A percentile compares a stretch with the other conserved stretches of the same genome.
Conservation (phyloP, 2,797 vertebrate genomes). For the Phalanger gymnotis region DNA sequence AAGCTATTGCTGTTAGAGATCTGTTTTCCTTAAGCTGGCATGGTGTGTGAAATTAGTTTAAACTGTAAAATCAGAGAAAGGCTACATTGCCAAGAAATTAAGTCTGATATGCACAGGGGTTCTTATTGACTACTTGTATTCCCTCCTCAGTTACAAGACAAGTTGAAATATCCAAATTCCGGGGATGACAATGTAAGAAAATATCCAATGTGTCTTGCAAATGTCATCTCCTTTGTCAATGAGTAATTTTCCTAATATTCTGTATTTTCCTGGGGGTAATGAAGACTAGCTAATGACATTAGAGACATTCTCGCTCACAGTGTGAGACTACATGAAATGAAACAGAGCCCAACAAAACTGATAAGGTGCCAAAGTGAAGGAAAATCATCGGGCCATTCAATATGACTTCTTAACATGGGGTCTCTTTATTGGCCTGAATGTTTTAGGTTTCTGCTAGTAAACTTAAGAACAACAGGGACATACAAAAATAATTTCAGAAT, state of each 20-base stretch:
- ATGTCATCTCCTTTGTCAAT: slow-evolving; percentile 34
- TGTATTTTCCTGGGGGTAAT: slow-evolving; percentile 38
- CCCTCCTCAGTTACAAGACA: slow-evolving; percentile 37
- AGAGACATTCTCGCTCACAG: background rate
- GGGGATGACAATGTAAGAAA: background rate
- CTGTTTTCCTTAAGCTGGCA: background rate
- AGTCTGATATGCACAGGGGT: background rate
- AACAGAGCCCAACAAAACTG: slow-evolving; percentile 3
- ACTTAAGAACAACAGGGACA: background rate
- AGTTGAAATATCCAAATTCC: slow-evolving; percentile 10
- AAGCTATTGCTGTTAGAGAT: background rate
- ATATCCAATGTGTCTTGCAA: slow-evolving; percentile 33
- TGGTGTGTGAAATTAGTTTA: background rate
- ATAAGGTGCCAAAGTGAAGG: background rate
- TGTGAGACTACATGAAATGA: slow-evolving; percentile 30
- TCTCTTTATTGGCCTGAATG: slow-evolving; percentile 21
- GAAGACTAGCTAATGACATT: slow-evolving; percentile 39
- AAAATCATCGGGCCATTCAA: background rate
- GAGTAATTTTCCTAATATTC: slow-evolving; percentile 56
- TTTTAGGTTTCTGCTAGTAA: background rate
- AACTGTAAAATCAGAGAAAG: background rate
- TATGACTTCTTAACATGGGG: background rate
- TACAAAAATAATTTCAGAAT: background rate
- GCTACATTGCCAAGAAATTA: background rate
- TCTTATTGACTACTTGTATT: slow-evolving; percentile 34